Evolutionary conservation across 2,797 vertebrate genomes (phyloP).

Genomic region (Clangula hyemalis): DNA sequence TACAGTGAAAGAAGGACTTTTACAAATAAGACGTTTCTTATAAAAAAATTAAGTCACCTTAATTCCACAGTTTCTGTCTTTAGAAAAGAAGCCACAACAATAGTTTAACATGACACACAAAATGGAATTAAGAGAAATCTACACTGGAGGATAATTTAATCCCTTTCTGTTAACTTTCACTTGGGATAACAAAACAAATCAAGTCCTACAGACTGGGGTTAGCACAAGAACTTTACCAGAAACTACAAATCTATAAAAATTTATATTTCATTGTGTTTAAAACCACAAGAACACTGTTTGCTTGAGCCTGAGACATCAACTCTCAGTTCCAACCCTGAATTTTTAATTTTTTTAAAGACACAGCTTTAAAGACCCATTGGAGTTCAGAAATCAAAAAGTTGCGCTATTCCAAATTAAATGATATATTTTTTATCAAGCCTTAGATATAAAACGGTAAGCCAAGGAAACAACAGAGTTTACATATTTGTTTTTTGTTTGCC

Average conservation of each 20-base stretch:
- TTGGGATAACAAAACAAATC: constrained; percentile 74
- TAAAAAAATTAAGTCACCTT: constrained; percentile 80
- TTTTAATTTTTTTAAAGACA: constrained; percentile 76
- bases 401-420: constrained; percentile 76
- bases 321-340: constrained; percentile 82
- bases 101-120: constrained; percentile 83
- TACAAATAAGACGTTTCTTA: constrained; percentile 94
- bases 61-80: constrained; percentile 82
- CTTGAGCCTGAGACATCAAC: constrained; percentile 79
- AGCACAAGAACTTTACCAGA: constrained; percentile 79
- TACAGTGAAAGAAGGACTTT: constrained; percentile 88
- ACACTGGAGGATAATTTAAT: constrained; percentile 74
- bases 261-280: constrained; percentile 72
- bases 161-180: constrained; percentile 71
- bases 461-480: constrained; percentile 78
- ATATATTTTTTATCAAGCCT: constrained; percentile 76
- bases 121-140: constrained; percentile 87
- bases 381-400: constrained; percentile 78
- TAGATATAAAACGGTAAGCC: constrained; percentile 82
- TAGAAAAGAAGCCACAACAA: constrained; percentile 82
- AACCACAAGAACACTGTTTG: constrained; percentile 80
- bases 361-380: constrained; percentile 76
- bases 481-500: constrained; percentile 72
- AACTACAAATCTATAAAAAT: constrained; percentile 81
- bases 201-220: constrained; percentile 78